Conservation (phyloP, 2,888 invertebrate species). For the Sthenelais limicola region DNA sequence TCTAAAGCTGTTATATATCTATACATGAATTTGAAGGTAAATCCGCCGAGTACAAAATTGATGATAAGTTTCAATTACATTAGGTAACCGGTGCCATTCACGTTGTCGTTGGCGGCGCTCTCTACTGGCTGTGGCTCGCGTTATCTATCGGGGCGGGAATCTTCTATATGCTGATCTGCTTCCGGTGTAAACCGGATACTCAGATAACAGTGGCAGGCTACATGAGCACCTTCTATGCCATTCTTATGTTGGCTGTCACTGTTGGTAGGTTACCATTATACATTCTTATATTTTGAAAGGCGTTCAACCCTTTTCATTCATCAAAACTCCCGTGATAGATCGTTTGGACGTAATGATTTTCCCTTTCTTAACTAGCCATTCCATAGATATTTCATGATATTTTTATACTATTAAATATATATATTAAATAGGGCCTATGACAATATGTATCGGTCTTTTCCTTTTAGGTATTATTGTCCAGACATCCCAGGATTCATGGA, state of each 20-base stretch:
- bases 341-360: too few species aligned
- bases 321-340: not conserved
- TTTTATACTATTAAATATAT: too few species aligned
- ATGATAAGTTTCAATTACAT: too few species aligned
- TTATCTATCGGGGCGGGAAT: slow-evolving; percentile 60
- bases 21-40: too few species aligned
- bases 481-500: slow-evolving; percentile 58
- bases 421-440: slow-evolving; percentile 58
- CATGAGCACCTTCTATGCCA: slow-evolving; percentile 81
- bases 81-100: slow-evolving; percentile 66
- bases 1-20: too few species aligned
- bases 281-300: not conserved
- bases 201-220: slow-evolving; percentile 64
- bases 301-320: not conserved
- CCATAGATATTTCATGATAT: not conserved
- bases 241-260: slow-evolving; percentile 68
- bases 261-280: too few species aligned
- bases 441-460: too few species aligned
- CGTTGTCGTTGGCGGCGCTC: slow-evolving; percentile 57
- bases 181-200: slow-evolving; percentile 55
- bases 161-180: slow-evolving; percentile 61
- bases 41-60: too few species aligned
- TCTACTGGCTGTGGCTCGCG: slow-evolving; percentile 59
- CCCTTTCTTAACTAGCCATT: too few species aligned
- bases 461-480: slow-evolving; percentile 48